Evolutionary conservation across 92 coral and sea anemone species (phyloP), one percentile per base, ranked within the genome.

Genomic region (Umimayanthus chanpuru): DNA sequence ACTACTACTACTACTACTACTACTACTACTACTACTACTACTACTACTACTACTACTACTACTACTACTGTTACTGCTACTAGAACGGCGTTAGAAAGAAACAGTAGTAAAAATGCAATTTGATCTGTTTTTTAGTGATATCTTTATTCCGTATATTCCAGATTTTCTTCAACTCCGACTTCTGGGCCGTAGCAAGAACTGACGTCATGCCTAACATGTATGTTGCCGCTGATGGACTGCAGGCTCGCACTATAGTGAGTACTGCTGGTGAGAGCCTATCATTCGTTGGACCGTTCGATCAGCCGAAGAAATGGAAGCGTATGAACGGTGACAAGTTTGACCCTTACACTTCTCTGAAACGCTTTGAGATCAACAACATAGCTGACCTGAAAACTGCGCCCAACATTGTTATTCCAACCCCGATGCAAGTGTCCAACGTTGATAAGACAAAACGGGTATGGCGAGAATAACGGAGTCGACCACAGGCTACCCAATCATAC

Each of bases 191-290:
- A 6, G 88, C 98, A 26, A 94, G 89, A 82, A 96, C 98, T 67
- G 98, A 96, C 92, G 96, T 94, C 86, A 96, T 96, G 98, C 97
- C 97, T 4, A 96, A 94, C 89, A 92, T 94, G 97, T 96, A 94
- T 76, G 89, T 96, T 41, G 88, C 94, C 83, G 94, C 94, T 26
- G 88, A 41, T 4, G 94, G 96, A 14, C 91, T 96, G 91, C 85
- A 91, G 89, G 95, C 98, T 38, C 92, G 90, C 15, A 91, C 94
- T 16, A 85, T 96, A 43, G 85, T 73, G 2, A 94, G 92, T 67
- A 96, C 98, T 14, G 76, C 92, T 77, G 96, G 96, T 39, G 98
- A 96, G 75, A 85, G 83, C 58, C 80, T 96, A 49, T 79, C 55
- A 30, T 96, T 96, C 71, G 98, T 96, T 53, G 98, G 97, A 38